Base-by-base conservation (phyloP, 53 echinoderm and acorn worm genomes). In the Zoroaster sp. region DNA sequence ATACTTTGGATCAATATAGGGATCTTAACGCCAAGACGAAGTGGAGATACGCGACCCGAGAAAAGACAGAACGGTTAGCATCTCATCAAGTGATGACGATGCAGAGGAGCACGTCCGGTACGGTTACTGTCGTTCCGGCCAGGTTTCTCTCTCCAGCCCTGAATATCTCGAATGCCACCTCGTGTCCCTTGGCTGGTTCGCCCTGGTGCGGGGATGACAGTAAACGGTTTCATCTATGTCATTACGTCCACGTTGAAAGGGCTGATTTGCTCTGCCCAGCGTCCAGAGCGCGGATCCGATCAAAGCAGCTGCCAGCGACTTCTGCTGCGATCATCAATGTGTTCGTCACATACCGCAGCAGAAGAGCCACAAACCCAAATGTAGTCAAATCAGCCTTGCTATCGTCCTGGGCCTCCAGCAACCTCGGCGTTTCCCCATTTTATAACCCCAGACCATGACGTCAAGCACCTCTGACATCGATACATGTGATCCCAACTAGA, bases 211-310 rank as follows among this genome's bases (percentile, higher is more conserved):
- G 72, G 91, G 97, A 97, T 95, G 94, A 95, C 94, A 15, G 97
- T 97, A 21, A 97, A 95, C 33, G 97, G 97, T 2, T 88, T 97
- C 46, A 74, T 95, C 86, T 97, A 95, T 92, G 95, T 97, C 25
- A 89, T 90, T 71, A 87, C 93, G 47, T 95, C 97, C 8, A 95
- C 94, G 23, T 68, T 97, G 44, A 95, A 97, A n/a, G 36, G 73
- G 89, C 13, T 83, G 97, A 4, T 97, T 97, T 68, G 80, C 86
- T 51, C 80, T 97, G 18, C 89, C 97, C 5, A 97, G 97, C 82
- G 97, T 91, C 33, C 83, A 91, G 42, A 97, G 95, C n/a, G n/a
- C 83, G 97, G 97, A 37, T 93, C 92, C 47, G n/a, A 97, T 97
- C 40, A 93, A n/a, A n/a, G 93, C 36, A 95, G 95, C 82, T 92